Percentiles rank a stretch among this genome's conserved stretches.
Conservation (phyloP, 2,797 vertebrate species). For the Microctenopoma lineatum region DNA sequence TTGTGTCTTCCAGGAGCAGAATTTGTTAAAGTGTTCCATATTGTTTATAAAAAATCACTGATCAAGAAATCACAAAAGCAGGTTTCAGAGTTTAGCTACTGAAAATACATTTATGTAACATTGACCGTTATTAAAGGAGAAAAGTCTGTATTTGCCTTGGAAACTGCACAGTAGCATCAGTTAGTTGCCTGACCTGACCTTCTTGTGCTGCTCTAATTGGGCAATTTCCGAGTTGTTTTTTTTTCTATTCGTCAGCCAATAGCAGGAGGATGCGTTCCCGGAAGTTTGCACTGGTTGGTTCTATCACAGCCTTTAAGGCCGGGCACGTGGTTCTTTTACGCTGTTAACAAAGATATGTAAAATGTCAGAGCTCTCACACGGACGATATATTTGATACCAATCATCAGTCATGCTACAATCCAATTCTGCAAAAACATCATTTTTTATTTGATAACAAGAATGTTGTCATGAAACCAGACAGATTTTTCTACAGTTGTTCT, state of each 20-base stretch:
- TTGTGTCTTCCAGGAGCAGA: background rate
- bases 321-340: background rate
- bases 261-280: constrained; percentile 22
- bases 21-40: background rate
- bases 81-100: too few relatives aligned
- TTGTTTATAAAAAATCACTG: background rate
- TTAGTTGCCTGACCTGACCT: constrained; percentile 47
- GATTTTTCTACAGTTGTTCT: too few relatives aligned
- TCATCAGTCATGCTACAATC: too few relatives aligned
- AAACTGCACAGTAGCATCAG: background rate
- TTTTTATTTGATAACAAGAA: too few relatives aligned
- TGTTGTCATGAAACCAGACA: too few relatives aligned
- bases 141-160: too few relatives aligned
- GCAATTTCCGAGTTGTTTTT: background rate
- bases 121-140: too few relatives aligned
- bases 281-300: constrained; percentile 47
- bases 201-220: constrained; percentile 40
- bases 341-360: background rate
- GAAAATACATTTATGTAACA: background rate
- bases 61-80: background rate
- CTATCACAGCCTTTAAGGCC: background rate
- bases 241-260: constrained; percentile 8
- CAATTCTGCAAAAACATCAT: too few relatives aligned
- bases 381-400: too few relatives aligned
- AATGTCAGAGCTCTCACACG: constrained; percentile 19